Evolutionary conservation across 2,113 vertebrate genomes (phyloP).

Genomic region (Dasypus novemcinctus): DNA sequence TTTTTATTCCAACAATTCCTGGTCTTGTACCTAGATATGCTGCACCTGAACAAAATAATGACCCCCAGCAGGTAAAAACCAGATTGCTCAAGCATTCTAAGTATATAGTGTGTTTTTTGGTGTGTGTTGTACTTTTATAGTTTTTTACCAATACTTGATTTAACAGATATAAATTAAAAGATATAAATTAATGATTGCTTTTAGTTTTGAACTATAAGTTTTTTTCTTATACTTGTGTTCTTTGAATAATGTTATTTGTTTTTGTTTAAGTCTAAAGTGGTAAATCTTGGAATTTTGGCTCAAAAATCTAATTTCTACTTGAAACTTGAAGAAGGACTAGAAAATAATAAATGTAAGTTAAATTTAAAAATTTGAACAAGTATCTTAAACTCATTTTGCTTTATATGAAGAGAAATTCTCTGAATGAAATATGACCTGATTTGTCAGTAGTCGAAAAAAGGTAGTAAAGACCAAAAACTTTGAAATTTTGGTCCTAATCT

Average conservation of each 20-base stretch:
- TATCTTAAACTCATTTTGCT: not conserved
- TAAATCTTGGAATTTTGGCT: conserved; percentile 87
- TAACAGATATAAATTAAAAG: not conserved
- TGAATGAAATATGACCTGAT: not conserved
- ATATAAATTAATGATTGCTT: conserved; percentile 5
- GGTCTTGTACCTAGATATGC: conserved; percentile 91
- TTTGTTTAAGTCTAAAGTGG: conserved; percentile 91
- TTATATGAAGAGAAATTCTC: not conserved
- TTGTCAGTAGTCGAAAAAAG: conserved; percentile 5
- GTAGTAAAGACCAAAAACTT: not conserved
- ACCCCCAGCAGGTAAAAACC: conserved; percentile 83
- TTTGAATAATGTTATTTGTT: conserved; percentile 62
- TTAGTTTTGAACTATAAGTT: not conserved
- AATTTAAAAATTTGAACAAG: conserved; percentile 30
- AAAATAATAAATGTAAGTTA: conserved; percentile 88
- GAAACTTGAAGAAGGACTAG: conserved; percentile 88
- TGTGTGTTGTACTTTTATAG: not conserved
- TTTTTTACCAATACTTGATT: not conserved
- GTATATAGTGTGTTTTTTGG: not conserved
- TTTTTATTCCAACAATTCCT: conserved; percentile 95
- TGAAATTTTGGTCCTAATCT: conserved; percentile 28
- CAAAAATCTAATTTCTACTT: conserved; percentile 90
- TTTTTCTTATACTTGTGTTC: not conserved
- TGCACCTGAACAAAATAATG: conserved; percentile 73
- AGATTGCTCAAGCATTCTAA: not conserved